A percentile compares a stretch with the other conserved stretches of the same genome.
Conservation (phyloP, 2,113 vertebrate species). For the Bos taurus region ARS-UCD2.0 NC_037356.1:41589501-41590000, state of each 20-base stretch:
- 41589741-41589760: not conserved
- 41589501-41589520: not conserved
- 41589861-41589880: not conserved
- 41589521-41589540: not conserved
- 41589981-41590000: too few species aligned
- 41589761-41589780: conserved; percentile 4
- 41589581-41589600: not conserved
- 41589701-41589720: not conserved
- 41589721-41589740: not conserved
- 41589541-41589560: not conserved
- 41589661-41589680: conserved; percentile 13
- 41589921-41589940: not conserved
- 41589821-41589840: not conserved
- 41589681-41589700: not conserved
- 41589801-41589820: not conserved
- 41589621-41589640: not conserved
- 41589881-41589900: not conserved
- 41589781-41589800: too few species aligned
- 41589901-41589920: not conserved
- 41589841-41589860: not conserved
- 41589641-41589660: conserved; percentile 26
- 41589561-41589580: not conserved
- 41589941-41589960: not conserved
- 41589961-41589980: not conserved
- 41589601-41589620: not conserved